A percentile compares a stretch with the other conserved stretches of the same genome.
Evolutionary conservation across 2,113 vertebrate genomes (phyloP).

Genomic region (Otus sunia): DNA sequence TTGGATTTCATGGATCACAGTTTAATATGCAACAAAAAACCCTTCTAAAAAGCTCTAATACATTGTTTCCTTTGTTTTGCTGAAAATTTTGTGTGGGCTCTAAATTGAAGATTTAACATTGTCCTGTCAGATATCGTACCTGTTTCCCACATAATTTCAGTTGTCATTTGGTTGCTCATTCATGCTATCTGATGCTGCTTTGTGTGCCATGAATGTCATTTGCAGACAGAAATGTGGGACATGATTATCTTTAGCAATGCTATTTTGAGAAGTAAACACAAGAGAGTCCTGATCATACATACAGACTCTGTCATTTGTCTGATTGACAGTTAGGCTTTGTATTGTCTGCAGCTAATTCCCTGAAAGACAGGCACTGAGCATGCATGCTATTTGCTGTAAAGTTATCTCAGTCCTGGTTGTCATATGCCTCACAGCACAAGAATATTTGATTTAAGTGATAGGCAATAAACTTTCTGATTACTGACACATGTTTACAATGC

Average conservation of each 20-base stretch:
- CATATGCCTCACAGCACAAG: background rate
- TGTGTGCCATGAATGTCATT: background rate
- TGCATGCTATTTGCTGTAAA: background rate
- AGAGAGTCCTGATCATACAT: background rate
- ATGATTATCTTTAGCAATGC: background rate
- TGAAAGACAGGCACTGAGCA: background rate
- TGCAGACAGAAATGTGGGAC: background rate
- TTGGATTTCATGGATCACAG: background rate
- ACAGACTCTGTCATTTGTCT: background rate
- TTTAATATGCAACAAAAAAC: background rate
- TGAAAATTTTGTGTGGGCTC: background rate
- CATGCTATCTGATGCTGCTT: background rate
- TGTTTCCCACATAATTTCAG: background rate
- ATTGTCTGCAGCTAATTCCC: conserved; percentile 46
- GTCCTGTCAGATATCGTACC: background rate
- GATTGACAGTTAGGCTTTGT: background rate
- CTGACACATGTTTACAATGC: background rate
- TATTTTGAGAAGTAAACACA: conserved; percentile 29
- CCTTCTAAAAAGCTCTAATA: background rate
- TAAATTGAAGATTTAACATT: background rate
- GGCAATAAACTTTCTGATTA: background rate
- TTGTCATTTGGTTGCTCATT: background rate
- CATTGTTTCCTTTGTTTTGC: background rate
- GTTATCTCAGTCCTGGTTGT: background rate
- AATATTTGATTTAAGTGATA: conserved; percentile 3